Evolutionary conservation across 2,113 vertebrate genomes (phyloP).

Genomic region (Gasterosteus nipponicus): DNA sequence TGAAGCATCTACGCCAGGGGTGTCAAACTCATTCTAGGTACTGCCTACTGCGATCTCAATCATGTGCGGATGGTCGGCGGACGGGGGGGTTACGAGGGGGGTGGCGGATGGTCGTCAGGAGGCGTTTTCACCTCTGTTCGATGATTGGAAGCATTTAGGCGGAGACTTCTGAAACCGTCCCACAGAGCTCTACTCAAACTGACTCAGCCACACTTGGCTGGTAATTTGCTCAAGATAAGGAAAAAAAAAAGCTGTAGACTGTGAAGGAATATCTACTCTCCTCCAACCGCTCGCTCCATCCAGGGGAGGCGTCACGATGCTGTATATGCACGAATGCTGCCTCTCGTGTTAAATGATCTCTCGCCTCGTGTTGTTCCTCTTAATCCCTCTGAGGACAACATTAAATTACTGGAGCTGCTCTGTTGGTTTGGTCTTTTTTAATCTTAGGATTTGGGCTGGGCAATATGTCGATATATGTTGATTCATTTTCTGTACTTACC

Average conservation of each 20-base stretch:
- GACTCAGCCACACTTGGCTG: slow-evolving; percentile 19
- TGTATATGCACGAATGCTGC: background rate
- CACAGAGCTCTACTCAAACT: background rate
- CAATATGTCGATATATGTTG: background rate
- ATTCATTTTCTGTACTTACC: no score
- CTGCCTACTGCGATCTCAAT: no score
- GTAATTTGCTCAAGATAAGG: slow-evolving; percentile 26
- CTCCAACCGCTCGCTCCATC: background rate
- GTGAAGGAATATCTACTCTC: background rate
- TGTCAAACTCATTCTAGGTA: no score
- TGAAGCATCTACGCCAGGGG: no score
- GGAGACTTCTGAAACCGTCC: background rate
- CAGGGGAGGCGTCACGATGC: slow-evolving; percentile 18
- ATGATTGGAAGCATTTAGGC: slow-evolving; percentile 24
- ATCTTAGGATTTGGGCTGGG: background rate
- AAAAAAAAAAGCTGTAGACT: slow-evolving; percentile 7
- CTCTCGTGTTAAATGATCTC: slow-evolving; percentile 10
- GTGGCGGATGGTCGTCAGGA: background rate
- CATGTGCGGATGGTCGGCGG: no score
- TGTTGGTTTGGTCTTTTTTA: slow-evolving; percentile 1
- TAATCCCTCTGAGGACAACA: slow-evolving; percentile 29
- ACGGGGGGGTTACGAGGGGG: no score
- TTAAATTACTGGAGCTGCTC: slow-evolving; percentile 11
- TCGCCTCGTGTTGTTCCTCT: background rate
- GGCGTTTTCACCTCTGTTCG: slow-evolving; percentile 12